Base-by-base conservation (phyloP, 2,888 invertebrate species). In the Dolichomitus sp. region DNA sequence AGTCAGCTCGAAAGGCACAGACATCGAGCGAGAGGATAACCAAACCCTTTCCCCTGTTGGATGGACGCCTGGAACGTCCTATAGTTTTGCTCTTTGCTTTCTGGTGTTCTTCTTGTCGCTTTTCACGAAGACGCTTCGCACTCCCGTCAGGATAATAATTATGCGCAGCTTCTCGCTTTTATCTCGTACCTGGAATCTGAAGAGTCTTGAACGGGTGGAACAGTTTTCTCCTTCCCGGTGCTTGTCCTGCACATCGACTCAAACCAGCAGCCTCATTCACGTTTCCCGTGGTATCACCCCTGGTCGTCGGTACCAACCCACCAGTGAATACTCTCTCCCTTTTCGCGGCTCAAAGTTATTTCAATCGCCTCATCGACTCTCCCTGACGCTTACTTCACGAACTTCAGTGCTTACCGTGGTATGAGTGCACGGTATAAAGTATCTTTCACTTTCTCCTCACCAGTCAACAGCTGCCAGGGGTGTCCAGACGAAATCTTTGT, bases 321-420 rank as follows among this genome's bases (percentile, higher is more conserved):
- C 74, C 23, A 50, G 23, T 59, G 33, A 37, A 81, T 77, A 14
- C 79, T 50, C 72, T 70, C 70, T 70, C 83, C 65, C 78, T 79
- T 66, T 40, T 14, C 65, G 42, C 27, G 50, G 65, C 78, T 74
- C 78, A 69, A 81, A 84, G 81, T 85, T 84, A 85, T 85, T 86
- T 83, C 80, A 83, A 85, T 85, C 83, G 85, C 84, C 81, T 61
- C 81, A 85, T 85, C 83, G 85, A 84, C 81, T 66, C 81, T 68
- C 72, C 78, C 61, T 17, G 19, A 68, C 83, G 76, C 77, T 69
- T 59, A 79, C 84, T 83, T 82, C 83, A 50, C 77, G 75, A 84
- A 81, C 85, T 83, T 74, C 23, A 27, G n/a, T 61, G 30, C 17
- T 19, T 14, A 40, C 45, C n/a, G 27, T 37, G 33, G 37, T 42